Evolutionary conservation across 2,113 vertebrate species (phyloP), one percentile per base, ranked within the genome.

Genomic region (Corythaixoides concolor): DNA sequence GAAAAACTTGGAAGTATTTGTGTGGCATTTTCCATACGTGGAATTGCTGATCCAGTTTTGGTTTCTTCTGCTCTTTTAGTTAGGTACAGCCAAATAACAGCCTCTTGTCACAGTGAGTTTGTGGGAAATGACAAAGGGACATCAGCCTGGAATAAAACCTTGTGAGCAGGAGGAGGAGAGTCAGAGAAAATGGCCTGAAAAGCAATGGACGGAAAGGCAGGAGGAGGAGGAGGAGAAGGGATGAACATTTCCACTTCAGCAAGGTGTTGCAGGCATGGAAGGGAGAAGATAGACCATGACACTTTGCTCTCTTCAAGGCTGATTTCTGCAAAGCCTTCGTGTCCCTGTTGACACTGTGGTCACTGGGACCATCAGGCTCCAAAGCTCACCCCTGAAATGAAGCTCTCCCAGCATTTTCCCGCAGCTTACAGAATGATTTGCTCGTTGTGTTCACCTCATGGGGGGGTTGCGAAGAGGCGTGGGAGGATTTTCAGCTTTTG

Each of bases 31-130:
- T 85, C 70, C 78, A 88, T 72, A 77, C 19, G 43, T 77, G 75
- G 70, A 94, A 73, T 74, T 76, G 33, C 63, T 90, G 70, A 85
- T 67, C 41, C 90, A 66, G 80, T 85, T 94, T 80, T 79, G 82
- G 26, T 80, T 85, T 93, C 74, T 83, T 85, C 82, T 11, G 8
- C 91, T 45, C 45, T 91, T 95, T 85, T 73, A 53, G 93, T 83
- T 69, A 49, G 22, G 47, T 73, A 47, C 47, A 73, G 59, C 50
- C 73, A 69, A 90, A 84, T 28, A 69, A 56, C 4, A 1, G 50
- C 55, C 21, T 85, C 67, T 81, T 0, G 0, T 24, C 60, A 73
- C 41, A 69, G 55, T 3, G 12, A 32, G 49, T 69, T 82, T 83
- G 63, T 89, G 86, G 41, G 79, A 84, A 80, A 89, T 16, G n/a